Percentiles rank a stretch among this genome's conserved stretches.
These are phyloP conservation scores for Nemopilema nomurai DNA, from an alignment of 30 jellyfish, hydroid and myxozoan species.

Conservation along the genomic window DNA sequence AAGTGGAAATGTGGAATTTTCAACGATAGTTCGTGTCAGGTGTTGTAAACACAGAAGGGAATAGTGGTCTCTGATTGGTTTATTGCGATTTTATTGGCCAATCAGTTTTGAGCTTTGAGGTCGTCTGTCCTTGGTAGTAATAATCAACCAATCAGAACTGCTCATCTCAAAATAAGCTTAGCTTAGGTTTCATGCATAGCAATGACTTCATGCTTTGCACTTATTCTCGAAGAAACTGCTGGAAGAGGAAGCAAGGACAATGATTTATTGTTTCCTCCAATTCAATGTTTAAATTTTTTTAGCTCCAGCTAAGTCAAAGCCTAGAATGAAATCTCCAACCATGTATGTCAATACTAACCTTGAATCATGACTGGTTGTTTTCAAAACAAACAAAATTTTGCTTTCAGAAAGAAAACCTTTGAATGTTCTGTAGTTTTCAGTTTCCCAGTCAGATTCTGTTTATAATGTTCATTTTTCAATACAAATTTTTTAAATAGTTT, in stretches of 20 bases:
- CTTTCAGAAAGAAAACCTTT: no score
- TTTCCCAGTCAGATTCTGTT: no score
- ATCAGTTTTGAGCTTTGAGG: constrained; percentile 25
- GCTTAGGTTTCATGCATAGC: constrained; percentile 54
- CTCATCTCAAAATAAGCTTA: constrained; percentile 29
- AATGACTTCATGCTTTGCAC: background rate
- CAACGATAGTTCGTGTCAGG: constrained; percentile 45
- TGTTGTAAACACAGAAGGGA: constrained; percentile 53
- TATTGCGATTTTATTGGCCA: constrained; percentile 7
- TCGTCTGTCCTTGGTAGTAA: constrained; percentile 52
- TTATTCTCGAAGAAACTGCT: background rate
- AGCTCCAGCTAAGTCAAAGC: background rate
- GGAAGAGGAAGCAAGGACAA: background rate
- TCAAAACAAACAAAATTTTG: background rate
- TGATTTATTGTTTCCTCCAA: no score
- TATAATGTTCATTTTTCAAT: no score
- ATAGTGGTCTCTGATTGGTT: constrained; percentile 45
- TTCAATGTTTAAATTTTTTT: background rate
- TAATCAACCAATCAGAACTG: constrained; percentile 53
- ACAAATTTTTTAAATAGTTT: no score
- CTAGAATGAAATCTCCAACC: background rate
- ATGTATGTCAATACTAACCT: background rate
- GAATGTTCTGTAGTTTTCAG: no score
- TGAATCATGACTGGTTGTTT: background rate
- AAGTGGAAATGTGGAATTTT: background rate